Base-by-base conservation (phyloP, 1,140 invertebrate species). In the Phenacoccus solenopsis region DNA sequence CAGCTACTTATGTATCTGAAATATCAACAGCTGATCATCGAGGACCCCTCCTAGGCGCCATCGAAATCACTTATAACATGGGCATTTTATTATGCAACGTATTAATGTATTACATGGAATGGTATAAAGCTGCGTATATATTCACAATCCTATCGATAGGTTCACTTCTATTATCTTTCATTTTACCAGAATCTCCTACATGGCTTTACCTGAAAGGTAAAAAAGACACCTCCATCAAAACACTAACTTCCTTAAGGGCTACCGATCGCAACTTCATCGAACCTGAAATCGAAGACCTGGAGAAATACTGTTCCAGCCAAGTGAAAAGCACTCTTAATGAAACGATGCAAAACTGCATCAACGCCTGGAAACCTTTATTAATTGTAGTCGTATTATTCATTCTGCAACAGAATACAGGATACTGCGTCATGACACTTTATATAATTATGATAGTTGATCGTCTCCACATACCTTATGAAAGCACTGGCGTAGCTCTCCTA, bases 41-140 rank as follows among this genome's bases (percentile, higher is more conserved):
- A 13, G 21, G 67, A 13, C 56, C 68, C 10, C 68, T 59, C 28
- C 32, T 71, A 30, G 22, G 49, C 35, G 38, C 61, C 25, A 28
- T 57, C 27, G 57, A 28, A 1, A 20, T 71, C n/a, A 30, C 21
- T 28, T 32, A 38, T 21, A 21, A 49, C 30, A 4, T 74, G 72
- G 74, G 74, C n/a, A 73, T 76, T 12, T 30, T 73, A 61, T 73
- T 85, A 3, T 82, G 86, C 76, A 87, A 87, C 71, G 79, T 83
- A 0, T 75, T 87, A 12, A 86, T 86, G 25, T 84, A 83, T 59
- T 73, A 81, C 0, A 76, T 84, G 7, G 74, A 79, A 28, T 88
- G 86, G 86, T 81, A 84, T 35, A 74, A 81, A 0, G 78, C 85
- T 24, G 85, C 86, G 0, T 81, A 79, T 0, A 79, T 87, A 16